phyloP scores from a whole-genome alignment of 2,113 vertebrate genomes.

The Poicephalus gulielmi region DNA sequence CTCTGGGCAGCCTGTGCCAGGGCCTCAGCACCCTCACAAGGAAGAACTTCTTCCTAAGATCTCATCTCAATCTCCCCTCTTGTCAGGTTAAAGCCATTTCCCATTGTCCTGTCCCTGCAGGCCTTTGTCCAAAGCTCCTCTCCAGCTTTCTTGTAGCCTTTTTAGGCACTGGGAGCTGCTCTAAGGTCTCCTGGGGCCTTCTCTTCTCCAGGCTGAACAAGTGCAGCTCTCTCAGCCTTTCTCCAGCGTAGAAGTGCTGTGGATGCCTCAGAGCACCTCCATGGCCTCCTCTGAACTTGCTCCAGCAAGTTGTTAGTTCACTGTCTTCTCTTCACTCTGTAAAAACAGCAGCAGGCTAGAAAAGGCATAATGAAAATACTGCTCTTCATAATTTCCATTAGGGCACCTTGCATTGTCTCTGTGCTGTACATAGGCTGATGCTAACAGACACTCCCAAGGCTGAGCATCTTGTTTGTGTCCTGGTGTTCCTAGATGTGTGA shows the following conservation, averaged over 20 bases:
- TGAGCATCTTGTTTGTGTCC: neutral
- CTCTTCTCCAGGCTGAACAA: too few species aligned
- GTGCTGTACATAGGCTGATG: neutral
- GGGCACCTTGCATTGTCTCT: neutral
- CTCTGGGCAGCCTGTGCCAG: too few species aligned
- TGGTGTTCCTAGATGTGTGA: neutral
- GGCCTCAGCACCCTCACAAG: too few species aligned
- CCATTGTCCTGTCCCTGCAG: neutral
- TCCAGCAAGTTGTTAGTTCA: neutral
- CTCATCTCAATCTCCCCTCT: neutral
- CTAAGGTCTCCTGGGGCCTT: too few species aligned
- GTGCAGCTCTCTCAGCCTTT: neutral
- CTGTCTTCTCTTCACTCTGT: neutral
- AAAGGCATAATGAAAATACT: neutral
- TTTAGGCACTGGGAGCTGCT: too few species aligned
- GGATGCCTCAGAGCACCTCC: neutral
- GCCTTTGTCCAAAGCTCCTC: neutral
- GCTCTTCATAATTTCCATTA: neutral
- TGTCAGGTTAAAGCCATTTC: neutral
- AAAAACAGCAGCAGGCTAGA: neutral
- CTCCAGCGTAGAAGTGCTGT: neutral
- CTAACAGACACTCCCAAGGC: accelerated
- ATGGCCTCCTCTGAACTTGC: neutral
- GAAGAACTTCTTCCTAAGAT: too few species aligned
- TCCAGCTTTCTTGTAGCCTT: neutral